Evolutionary conservation across 2,888 invertebrate species (phyloP).

Genomic region (Cosmia trapezina): DNA sequence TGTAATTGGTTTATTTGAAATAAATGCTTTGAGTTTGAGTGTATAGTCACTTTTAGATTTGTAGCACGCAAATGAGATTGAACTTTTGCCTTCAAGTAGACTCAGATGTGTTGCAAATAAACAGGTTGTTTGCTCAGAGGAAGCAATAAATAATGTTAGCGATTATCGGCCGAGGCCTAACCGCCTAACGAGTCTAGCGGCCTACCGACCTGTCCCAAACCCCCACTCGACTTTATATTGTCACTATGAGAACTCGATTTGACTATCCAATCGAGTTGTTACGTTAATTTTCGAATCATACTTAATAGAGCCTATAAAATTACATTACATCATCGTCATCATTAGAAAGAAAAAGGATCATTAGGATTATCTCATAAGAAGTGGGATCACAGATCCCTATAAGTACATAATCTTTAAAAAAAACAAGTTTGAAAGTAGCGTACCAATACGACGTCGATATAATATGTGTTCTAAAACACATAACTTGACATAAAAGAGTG

Average conservation of each 20-base stretch:
- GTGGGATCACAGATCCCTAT: neutral
- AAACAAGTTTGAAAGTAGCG: neutral
- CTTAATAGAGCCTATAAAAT: neutral
- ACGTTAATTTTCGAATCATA: neutral
- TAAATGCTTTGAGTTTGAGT: no score
- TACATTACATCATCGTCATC: neutral
- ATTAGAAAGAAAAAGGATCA: neutral
- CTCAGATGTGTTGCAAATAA: constrained; percentile 56
- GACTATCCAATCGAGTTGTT: constrained; percentile 19
- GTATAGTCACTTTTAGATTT: neutral
- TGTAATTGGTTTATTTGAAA: no score
- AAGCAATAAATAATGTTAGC: constrained; percentile 64
- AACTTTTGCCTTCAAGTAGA: constrained; percentile 25
- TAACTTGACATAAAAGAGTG: no score
- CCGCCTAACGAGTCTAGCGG: constrained; percentile 42
- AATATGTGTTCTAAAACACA: neutral
- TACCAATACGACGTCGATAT: neutral
- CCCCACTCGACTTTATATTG: constrained; percentile 25
- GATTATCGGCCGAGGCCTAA: constrained; percentile 49
- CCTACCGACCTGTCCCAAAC: constrained; percentile 42
- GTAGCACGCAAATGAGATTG: constrained; percentile 29
- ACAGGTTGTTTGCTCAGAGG: constrained; percentile 63
- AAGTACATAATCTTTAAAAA: neutral
- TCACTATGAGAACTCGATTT: constrained; percentile 50
- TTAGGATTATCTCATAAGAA: neutral